Percentiles rank a stretch among this genome's conserved stretches.
Evolutionary conservation across 2,797 vertebrate species (phyloP).

Genomic region (Ciconia nigra): DNA sequence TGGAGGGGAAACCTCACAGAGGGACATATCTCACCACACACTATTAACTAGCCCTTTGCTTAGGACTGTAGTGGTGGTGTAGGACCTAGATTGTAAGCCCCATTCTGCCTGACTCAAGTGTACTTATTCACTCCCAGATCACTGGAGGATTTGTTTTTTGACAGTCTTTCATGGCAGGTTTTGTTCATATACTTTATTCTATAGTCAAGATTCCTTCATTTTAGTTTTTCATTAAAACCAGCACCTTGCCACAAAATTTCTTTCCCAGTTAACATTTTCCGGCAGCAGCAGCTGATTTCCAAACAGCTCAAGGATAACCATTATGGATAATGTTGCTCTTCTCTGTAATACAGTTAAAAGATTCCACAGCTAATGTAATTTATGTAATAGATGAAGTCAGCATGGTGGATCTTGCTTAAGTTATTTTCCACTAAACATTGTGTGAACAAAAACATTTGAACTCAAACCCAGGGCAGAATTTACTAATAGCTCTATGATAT

Average conservation of each 20-base stretch:
- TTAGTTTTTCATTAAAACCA: neutral
- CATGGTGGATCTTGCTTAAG: neutral
- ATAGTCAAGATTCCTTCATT: neutral
- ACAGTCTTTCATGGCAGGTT: neutral
- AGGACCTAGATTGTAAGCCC: neutral
- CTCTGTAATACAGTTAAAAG: neutral
- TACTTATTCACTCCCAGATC: neutral
- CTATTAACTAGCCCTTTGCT: neutral
- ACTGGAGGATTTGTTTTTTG: neutral
- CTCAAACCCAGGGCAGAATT: neutral
- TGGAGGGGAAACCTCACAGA: neutral
- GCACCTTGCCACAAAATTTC: neutral
- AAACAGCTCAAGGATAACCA: neutral
- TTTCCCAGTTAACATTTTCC: neutral
- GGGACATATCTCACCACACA: neutral
- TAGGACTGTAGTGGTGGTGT: neutral
- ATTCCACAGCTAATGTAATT: neutral
- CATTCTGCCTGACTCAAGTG: neutral
- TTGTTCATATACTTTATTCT: neutral
- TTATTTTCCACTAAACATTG: neutral
- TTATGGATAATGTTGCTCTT: neutral
- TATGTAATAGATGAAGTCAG: neutral
- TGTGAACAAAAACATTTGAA: neutral
- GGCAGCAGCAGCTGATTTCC: neutral
- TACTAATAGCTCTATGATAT: neutral